Evolutionary conservation across 2,113 vertebrate genomes (phyloP), one percentile per base, ranked within the genome.

Genomic region (Nothocercus julius): DNA sequence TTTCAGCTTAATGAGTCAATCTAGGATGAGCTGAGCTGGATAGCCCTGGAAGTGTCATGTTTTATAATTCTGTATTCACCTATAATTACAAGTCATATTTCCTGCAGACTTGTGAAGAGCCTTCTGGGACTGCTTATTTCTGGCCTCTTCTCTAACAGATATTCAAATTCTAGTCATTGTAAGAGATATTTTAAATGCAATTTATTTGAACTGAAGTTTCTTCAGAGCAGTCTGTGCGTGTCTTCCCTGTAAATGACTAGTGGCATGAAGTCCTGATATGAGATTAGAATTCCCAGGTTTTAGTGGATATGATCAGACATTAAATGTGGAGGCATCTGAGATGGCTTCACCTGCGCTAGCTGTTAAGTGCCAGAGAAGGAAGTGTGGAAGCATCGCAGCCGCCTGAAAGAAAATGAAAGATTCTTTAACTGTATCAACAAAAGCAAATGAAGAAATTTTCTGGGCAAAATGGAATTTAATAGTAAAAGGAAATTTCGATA

Each of bases 1-100:
- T 2, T 80, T 92, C 44, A 63, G 49, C 44, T 82, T 73, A 81
- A 27, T 75, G 42, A 81, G 66, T 54, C 25, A 78, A 86, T 91
- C 16, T 59, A 82, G 56, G 51, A 66, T 85, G 7, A 40, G 17
- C 44, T 81, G 14, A 83, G 9, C 21, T 62, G 40, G 75, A 58
- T 66, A 36, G 87, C 8, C 5, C 13, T 51, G 10, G 19, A 56
- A 69, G 17, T 59, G 5, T 73, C 80, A n/a, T 82, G 9, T 73
- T 64, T 87, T n/a, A 12, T 32, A 67, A 73, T 53, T 68, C 28
- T 66, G 3, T 83, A 58, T 64, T 78, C n/a, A 40, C 7, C 12
- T 58, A 16, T 45, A 82, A 78, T 72, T 80, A 82, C 47, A 28
- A 82, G 9, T 51, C 0, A 0, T 44, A 45, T 42, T 77, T 87